Base-by-base conservation (phyloP, 2,888 invertebrate genomes). In the Drosophila sordidapex region DNA sequence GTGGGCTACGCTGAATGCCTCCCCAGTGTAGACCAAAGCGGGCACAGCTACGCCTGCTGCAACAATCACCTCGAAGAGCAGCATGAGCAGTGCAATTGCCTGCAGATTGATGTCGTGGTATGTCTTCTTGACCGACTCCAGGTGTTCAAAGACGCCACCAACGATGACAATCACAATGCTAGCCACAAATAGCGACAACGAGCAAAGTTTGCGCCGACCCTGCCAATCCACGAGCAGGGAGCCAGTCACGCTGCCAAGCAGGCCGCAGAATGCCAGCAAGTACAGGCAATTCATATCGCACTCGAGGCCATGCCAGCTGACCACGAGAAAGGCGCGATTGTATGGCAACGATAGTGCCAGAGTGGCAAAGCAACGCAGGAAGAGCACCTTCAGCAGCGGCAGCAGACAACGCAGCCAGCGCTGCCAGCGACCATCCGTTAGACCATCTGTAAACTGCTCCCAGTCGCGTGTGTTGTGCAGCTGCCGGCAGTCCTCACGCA, bases 201-300 rank as follows among this genome's bases (percentile, higher is more conserved):
- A 84, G 36, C 91, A 83, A 11, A 90, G 73, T 31, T 79, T 83
- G 0, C 92, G 83, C 0, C 92, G 90, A 0, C 92, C 92, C 36
- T 80, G 84, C 61, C 83, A 84, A 52, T 92, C 93, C 63, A 92
- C 87, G 0, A 90, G 75, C 15, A 91, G 52, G 0, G 89, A 84
- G 5, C 93, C 93, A 3, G 71, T 29, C 31, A 90, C 2, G 49
- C 92, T 92, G 60, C 92, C 93, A 0, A 85, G 25, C 3, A 92
- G 71, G 5, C 93, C 93, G 6, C 86, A 83, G 29, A 89, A 75
- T n/a, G 89, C 82, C 74, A 92, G 64, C 66, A 81, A 82, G 53
- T 91, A 90, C 5, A 92, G 66, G 48, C 91, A 91, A 60, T 91
- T 91, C 77, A 87, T 81, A 59, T 90, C 87, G 52, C 90, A 90